Percentiles rank a stretch among this genome's conserved stretches.
These are phyloP conservation scores for Ophion obscuratus DNA, from an alignment of 2,888 invertebrate species.

Conservation along the genomic window DNA sequence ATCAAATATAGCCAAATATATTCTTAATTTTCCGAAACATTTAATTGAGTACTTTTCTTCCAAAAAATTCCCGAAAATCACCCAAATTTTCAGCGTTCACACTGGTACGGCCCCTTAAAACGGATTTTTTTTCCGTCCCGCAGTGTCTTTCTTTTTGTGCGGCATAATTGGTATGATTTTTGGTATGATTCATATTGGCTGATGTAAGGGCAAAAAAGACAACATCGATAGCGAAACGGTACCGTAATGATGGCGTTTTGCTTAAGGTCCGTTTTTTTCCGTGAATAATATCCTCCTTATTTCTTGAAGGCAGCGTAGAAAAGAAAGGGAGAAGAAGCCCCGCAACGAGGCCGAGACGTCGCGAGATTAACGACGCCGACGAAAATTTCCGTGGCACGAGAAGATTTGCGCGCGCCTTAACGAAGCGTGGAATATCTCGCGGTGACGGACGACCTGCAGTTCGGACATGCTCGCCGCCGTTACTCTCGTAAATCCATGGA, in stretches of 20 bases:
- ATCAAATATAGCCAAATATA: no score
- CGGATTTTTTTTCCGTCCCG: no score
- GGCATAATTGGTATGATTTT: no score
- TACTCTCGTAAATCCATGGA: conserved; percentile 64
- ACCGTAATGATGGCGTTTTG: background rate
- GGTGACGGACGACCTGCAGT: conserved; percentile 54
- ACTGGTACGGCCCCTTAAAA: no score
- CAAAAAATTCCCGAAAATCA: no score
- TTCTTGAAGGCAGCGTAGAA: conserved; percentile 18
- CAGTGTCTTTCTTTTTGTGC: no score
- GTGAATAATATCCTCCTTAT: background rate
- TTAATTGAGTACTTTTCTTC: no score
- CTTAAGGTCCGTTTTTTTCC: conserved; percentile 10
- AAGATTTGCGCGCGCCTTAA: conserved; percentile 69
- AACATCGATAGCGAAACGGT: background rate
- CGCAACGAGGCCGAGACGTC: conserved; percentile 31
- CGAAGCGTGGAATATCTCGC: conserved; percentile 68
- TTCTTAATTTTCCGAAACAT: no score
- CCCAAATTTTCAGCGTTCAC: no score
- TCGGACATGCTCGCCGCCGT: conserved; percentile 13
- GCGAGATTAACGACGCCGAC: conserved; percentile 61
- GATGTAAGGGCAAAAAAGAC: background rate
- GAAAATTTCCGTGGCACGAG: conserved; percentile 53
- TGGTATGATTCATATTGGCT: background rate
- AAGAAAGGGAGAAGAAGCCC: conserved; percentile 38